Evolutionary conservation across 2,888 invertebrate genomes (phyloP).

Genomic region (Drosophila yooni): DNA sequence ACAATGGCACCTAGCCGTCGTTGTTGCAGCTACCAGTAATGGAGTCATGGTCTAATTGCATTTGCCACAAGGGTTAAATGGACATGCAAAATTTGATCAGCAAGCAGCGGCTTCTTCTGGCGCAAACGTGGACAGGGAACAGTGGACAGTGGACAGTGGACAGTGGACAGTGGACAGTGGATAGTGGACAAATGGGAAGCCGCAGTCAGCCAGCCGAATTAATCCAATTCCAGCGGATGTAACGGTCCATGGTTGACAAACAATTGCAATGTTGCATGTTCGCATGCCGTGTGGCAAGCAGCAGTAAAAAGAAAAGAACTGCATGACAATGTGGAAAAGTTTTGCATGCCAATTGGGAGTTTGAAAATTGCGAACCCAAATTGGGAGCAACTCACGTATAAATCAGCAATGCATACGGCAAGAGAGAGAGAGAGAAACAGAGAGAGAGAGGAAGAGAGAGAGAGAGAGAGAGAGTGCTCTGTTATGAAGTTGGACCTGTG

Average conservation of each 20-base stretch:
- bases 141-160: not conserved
- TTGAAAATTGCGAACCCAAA: slow-evolving; percentile 30
- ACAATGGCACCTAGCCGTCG: slow-evolving; percentile 25
- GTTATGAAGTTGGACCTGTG: slow-evolving; percentile 30
- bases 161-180: slow-evolving; percentile 10
- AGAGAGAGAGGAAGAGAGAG: not conserved
- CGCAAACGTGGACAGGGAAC: not conserved
- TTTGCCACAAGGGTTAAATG: slow-evolving; percentile 71
- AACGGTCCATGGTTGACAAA: slow-evolving; percentile 83
- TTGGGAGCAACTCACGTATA: slow-evolving; percentile 37
- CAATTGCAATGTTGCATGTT: slow-evolving; percentile 72
- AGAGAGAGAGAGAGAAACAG: not conserved
- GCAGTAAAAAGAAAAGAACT: slow-evolving; percentile 44
- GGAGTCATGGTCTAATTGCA: slow-evolving; percentile 83
- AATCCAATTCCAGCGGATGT: slow-evolving; percentile 82
- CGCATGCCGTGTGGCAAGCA: slow-evolving; percentile 30
- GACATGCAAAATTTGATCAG: slow-evolving; percentile 72
- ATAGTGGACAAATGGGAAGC: slow-evolving; percentile 8
- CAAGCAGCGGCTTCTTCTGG: slow-evolving; percentile 8
- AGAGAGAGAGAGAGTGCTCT: not conserved
- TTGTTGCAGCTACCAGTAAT: slow-evolving; percentile 5
- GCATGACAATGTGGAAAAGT: slow-evolving; percentile 66
- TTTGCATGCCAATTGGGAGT: slow-evolving; percentile 51
- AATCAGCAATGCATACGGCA: slow-evolving; percentile 14
- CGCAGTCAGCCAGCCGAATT: slow-evolving; percentile 58